Percentiles rank a stretch among this genome's conserved stretches.
Evolutionary conservation across 1,140 invertebrate species (phyloP).

Genomic region (Drosophila ercepeae): DNA sequence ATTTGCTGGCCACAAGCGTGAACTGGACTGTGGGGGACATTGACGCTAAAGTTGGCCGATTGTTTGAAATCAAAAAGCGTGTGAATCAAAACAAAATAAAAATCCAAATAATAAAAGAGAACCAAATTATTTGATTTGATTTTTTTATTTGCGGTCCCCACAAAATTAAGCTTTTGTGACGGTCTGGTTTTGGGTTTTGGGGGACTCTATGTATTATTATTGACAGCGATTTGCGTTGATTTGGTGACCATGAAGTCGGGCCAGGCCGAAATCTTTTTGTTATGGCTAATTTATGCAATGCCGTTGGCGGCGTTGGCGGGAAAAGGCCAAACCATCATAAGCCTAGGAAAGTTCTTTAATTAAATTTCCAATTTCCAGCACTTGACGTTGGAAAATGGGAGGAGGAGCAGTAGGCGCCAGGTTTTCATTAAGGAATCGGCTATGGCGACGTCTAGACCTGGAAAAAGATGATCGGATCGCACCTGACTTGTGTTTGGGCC

Average conservation of each 20-base stretch:
- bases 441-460: constrained; percentile 38
- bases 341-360: constrained; percentile 62
- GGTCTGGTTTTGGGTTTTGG: constrained; percentile 55
- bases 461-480: constrained; percentile 35
- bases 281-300: constrained; percentile 61
- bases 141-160: constrained; percentile 31
- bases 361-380: constrained; percentile 75
- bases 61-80: constrained; percentile 74
- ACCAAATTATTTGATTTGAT: constrained; percentile 17
- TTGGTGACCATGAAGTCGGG: constrained; percentile 66
- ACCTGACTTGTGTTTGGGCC: constrained; percentile 31
- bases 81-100: constrained; percentile 63
- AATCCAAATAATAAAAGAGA: constrained; percentile 18
- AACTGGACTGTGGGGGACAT: constrained; percentile 49
- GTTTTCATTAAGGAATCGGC: constrained; percentile 64
- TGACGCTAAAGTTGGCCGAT: constrained; percentile 62
- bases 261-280: constrained; percentile 70
- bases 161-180: constrained; percentile 69
- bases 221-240: constrained; percentile 75
- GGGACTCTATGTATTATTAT: constrained; percentile 49
- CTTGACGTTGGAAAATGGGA: constrained; percentile 34
- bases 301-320: not conserved
- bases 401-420: constrained; percentile 53
- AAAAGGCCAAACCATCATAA: not conserved
- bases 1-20: constrained; percentile 59